phyloP scores from a whole-genome alignment of 2,797 vertebrate genomes.

The Kryptolebias ocellatus region DNA sequence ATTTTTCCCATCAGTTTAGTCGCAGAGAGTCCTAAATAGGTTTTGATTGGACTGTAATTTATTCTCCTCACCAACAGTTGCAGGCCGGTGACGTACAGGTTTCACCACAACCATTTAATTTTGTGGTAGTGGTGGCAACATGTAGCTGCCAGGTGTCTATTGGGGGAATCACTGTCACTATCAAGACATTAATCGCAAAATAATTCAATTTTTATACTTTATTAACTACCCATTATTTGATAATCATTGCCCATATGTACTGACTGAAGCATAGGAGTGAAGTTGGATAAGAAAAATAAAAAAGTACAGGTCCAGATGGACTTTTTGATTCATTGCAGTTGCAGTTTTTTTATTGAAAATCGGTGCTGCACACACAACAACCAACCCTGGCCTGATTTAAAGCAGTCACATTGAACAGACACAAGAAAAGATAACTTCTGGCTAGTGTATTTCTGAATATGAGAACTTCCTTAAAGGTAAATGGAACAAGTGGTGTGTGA shows the following conservation, averaged over 20 bases:
- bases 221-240: too few relatives aligned
- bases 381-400: constrained; percentile 5
- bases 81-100: too few relatives aligned
- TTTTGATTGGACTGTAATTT: too few relatives aligned
- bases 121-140: too few relatives aligned
- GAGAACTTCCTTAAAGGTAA: constrained; percentile 12
- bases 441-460: not conserved
- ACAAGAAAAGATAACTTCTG: constrained; percentile 7
- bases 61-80: too few relatives aligned
- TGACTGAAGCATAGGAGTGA: constrained; percentile 42
- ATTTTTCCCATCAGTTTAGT: too few relatives aligned
- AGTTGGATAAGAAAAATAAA: not conserved
- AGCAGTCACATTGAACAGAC: constrained; percentile 15
- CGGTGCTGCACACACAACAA: constrained; percentile 23
- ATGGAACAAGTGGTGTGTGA: constrained; percentile 17
- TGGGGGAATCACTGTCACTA: too few relatives aligned
- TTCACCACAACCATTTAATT: too few relatives aligned
- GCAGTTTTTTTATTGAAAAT: constrained; percentile 35
- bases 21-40: too few relatives aligned
- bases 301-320: constrained; percentile 47
- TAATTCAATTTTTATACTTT: too few relatives aligned
- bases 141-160: too few relatives aligned
- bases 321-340: constrained; percentile 36
- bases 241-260: constrained; percentile 5
- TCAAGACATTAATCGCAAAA: too few relatives aligned